Percentiles rank a stretch among this genome's conserved stretches.
These are phyloP conservation scores for Excalfactoria chinensis DNA, from an alignment of 2,113 vertebrate species.

Conservation along the genomic window DNA sequence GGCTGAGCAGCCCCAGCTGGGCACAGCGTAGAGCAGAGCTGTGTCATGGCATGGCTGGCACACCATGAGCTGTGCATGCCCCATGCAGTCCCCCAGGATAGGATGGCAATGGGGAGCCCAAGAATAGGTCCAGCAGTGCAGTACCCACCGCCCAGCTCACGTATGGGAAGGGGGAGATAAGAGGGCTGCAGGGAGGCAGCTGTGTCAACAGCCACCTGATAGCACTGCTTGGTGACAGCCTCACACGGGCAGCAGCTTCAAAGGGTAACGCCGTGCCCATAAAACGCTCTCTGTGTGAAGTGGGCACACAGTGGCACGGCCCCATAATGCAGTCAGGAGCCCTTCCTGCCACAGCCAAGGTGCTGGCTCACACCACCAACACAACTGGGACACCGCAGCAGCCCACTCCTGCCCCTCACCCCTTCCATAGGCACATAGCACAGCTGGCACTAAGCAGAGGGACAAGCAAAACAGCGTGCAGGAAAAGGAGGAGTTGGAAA, in stretches of 20 bases:
- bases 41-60: not conserved
- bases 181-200: slow-evolving; percentile 43
- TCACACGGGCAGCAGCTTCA: not conserved
- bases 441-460: fast-evolving
- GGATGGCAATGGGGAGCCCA: not conserved
- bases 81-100: not conserved
- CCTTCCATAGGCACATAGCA: fast-evolving
- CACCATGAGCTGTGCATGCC: fast-evolving
- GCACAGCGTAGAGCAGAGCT: not conserved
- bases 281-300: not conserved
- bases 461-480: not conserved
- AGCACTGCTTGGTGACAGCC: not conserved
- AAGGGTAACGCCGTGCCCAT: not conserved
- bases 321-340: not conserved
- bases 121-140: not conserved
- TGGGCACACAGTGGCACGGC: not conserved
- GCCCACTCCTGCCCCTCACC: fast-evolving
- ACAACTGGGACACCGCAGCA: not conserved
- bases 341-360: not conserved
- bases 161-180: not conserved
- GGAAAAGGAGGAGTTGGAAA: slow-evolving; percentile 45
- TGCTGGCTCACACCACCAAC: fast-evolving
- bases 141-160: not conserved
- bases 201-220: slow-evolving; percentile 62
- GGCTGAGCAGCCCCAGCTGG: not conserved